These are phyloP conservation scores for Callopanchax toddi DNA, from an alignment of 2,113 vertebrate species.

Conservation along the genomic window DNA sequence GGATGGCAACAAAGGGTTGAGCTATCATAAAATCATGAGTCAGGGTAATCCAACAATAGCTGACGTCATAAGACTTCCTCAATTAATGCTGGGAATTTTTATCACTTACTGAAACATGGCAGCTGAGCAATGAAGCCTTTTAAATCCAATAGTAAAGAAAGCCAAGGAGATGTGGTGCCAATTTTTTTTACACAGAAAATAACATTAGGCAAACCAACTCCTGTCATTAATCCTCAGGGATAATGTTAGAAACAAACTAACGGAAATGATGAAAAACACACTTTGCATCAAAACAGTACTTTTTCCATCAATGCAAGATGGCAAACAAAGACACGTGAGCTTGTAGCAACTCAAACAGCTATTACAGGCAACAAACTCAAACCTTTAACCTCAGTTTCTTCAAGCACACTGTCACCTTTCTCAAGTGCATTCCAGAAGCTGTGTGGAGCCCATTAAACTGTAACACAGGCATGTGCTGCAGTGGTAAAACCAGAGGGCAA, in stretches of 20 bases:
- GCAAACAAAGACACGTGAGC: neutral
- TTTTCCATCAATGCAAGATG: neutral
- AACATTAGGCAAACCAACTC: neutral
- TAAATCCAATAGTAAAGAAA: neutral
- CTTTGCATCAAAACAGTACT: conserved; percentile 6
- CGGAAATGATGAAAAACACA: neutral
- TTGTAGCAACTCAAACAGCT: neutral
- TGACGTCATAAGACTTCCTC: conserved; percentile 5
- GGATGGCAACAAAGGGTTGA: neutral
- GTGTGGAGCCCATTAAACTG: conserved; percentile 11
- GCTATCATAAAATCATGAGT: conserved; percentile 26
- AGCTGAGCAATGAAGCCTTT: conserved; percentile 14
- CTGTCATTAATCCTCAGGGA: neutral
- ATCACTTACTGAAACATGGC: conserved; percentile 1
- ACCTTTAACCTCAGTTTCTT: conserved; percentile 23
- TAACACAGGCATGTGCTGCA: conserved; percentile 1
- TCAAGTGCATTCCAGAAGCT: conserved; percentile 38
- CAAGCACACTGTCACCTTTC: conserved; percentile 35
- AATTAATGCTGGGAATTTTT: neutral
- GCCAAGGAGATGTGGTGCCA: neutral
- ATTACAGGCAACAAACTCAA: neutral
- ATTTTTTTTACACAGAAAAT: conserved; percentile 29
- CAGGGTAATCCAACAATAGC: conserved; percentile 9
- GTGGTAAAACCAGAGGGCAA: neutral
- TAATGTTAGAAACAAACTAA: neutral